Percentiles rank a stretch among this genome's conserved stretches.
phyloP scores from a whole-genome alignment of 2,888 invertebrate species.

The Lasioglossum malachurum region DNA sequence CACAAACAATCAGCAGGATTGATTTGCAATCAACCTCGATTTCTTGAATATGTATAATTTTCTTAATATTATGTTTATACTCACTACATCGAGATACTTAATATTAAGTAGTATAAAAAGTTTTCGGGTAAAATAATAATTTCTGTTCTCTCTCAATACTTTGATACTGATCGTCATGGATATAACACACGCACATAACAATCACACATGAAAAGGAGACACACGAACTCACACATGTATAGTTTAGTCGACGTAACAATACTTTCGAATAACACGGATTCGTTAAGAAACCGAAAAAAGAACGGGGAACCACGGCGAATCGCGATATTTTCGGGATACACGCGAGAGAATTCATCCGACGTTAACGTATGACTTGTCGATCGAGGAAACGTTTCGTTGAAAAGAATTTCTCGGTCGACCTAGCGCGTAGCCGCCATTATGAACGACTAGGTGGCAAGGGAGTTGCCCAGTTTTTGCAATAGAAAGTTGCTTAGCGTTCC shows the following conservation, averaged over 20 bases:
- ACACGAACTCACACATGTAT: slow-evolving; percentile 43
- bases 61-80: background rate
- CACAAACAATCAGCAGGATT: background rate
- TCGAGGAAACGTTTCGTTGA: slow-evolving; percentile 32
- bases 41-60: background rate
- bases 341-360: slow-evolving; percentile 3
- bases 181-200: slow-evolving; percentile 47
- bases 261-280: slow-evolving; percentile 45
- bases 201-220: slow-evolving; percentile 42
- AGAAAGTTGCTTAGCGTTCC: slow-evolving; percentile 37
- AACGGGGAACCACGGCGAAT: slow-evolving; percentile 4
- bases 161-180: slow-evolving; percentile 59
- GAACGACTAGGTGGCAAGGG: slow-evolving; percentile 72
- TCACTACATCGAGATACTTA: slow-evolving; percentile 18
- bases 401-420: slow-evolving; percentile 65
- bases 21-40: background rate
- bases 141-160: slow-evolving; percentile 43
- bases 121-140: slow-evolving; percentile 35
- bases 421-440: slow-evolving; percentile 74
- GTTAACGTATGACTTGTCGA: slow-evolving; percentile 34
- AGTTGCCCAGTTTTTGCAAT: slow-evolving; percentile 73
- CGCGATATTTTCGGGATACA: slow-evolving; percentile 1
- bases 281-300: slow-evolving; percentile 12
- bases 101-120: slow-evolving; percentile 30
- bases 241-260: slow-evolving; percentile 59